Evolutionary conservation across 2,113 vertebrate species (phyloP), one percentile per base, ranked within the genome.

Genomic region (Paradisaea rubra): DNA sequence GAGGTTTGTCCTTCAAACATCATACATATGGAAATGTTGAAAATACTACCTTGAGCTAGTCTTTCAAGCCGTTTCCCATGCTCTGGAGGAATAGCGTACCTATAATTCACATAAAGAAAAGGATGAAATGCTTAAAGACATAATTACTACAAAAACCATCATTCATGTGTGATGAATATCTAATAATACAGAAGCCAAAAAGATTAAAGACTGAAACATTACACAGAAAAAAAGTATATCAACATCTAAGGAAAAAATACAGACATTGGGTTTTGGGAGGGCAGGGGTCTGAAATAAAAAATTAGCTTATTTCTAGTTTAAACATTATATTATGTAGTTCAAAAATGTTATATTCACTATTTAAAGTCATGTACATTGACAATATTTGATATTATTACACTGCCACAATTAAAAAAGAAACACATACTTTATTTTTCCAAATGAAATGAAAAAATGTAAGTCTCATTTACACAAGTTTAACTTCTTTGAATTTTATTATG

Each of bases 81-180:
- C 65, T 99, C 99, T 12, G 99, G 99, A 83, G 99, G 99, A 93
- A 99, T 95, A 88, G 99, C 98, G 90, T 99, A 99, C 99, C 99
- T 99, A 97, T 97, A 97, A 97, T 95, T 56, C 59, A 94, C 61
- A 96, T 31, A 95, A 97, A 97, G 39, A 96, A 94, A 81, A 77
- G 10, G 90, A 93, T 64, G 3, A 91, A 93, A 90, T 47, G 17
- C 23, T 93, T 91, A 70, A 74, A 92, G 9, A 23, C 19, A 42
- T 11, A 65, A 79, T 64, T 60, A 57, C 12, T 73, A 83, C 41
- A 91, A n/a, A 59, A 90, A 13, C n/a, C 68, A 89, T 50, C 30
- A 50, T 76, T 76, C 17, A 21, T 3, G 1, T 63, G 85, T 31
- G 27, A 54, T 54, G 59, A 76, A 66, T 50, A 70, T 13, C 35